Evolutionary conservation across 2,888 invertebrate genomes (phyloP), one percentile per base, ranked within the genome.

Genomic region (Mayetiola destructor): DNA sequence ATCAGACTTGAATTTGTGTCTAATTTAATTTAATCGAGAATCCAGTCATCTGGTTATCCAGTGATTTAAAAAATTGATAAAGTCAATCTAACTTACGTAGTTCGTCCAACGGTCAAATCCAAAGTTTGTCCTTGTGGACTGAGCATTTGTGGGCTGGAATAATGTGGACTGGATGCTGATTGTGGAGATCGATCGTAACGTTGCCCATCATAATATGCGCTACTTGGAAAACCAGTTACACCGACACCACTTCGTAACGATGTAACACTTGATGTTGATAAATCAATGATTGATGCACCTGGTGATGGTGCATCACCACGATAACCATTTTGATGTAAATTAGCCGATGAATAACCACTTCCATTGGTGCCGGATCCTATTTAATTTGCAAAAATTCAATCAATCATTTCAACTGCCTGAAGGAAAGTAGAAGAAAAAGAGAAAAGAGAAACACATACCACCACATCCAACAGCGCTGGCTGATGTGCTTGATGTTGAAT

Each of bases 121-220:
- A 86, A 77, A 65, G 86, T 86, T 71, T 87, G 86, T 64, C 85
- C 85, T 74, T 87, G 86, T 61, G 86, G 86, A 75, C 85, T 85
- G 64, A 85, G 85, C 70, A 85, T 85, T 75, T 85, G 85, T 62
- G 85, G 85, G 74, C 85, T 85, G 65, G 85, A 81, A 64, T 84
- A 80, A 66, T 80, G 80, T 61, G 85, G 85, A 73, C 85, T 85
- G 61, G 85, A 81, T 64, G 84, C 85, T 62, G 85, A 84, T 72
- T 82, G 84, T 63, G 85, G 85, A 72, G 84, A 84, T 66, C 84
- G 83, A 59, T 58, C 56, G 30, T 59, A 54, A 55, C 58, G 58
- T 57, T 59, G 55, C 3, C 52, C 53, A 48, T 56, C 52, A 73
- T 74, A 54, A 37, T 56, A 58, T 56, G 37, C 39, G 39, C 56